Evolutionary conservation across 2,113 vertebrate genomes (phyloP).

Genomic region (Balaeniceps rex): DNA sequence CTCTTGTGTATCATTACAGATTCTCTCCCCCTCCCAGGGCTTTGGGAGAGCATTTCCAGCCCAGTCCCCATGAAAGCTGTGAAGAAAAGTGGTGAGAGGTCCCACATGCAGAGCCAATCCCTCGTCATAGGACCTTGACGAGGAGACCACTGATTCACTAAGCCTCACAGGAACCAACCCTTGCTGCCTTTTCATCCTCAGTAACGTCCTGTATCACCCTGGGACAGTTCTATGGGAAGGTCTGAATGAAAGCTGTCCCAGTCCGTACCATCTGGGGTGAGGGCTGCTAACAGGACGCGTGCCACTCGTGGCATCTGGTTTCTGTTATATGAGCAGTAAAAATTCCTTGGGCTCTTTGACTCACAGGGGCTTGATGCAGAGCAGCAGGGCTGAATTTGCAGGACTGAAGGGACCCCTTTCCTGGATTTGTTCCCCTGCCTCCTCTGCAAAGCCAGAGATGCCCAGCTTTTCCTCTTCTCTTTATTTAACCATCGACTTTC

Average conservation of each 20-base stretch:
- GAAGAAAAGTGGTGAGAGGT: not conserved
- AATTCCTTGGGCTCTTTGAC: not conserved
- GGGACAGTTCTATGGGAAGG: not conserved
- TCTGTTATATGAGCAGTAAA: slow-evolving; percentile 25
- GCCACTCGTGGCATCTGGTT: not conserved
- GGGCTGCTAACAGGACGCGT: not conserved
- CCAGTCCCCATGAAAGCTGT: not conserved
- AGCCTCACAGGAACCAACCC: rapidly evolving
- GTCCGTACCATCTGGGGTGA: not conserved
- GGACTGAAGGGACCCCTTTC: not conserved
- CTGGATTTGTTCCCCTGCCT: not conserved
- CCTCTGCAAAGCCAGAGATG: not conserved
- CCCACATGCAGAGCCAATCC: not conserved
- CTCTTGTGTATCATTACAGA: rapidly evolving
- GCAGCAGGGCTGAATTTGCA: not conserved
- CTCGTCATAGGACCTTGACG: rapidly evolving
- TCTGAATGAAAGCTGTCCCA: not conserved
- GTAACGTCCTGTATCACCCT: rapidly evolving
- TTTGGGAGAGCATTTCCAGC: not conserved
- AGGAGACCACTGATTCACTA: not conserved
- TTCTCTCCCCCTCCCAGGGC: not conserved
- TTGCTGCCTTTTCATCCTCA: not conserved
- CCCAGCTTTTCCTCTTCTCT: not conserved
- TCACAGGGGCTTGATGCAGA: not conserved
- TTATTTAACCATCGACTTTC: not conserved